These are phyloP conservation scores for Xestia c-nigrum DNA, from an alignment of 2,888 invertebrate species.

Conservation along the genomic window DNA sequence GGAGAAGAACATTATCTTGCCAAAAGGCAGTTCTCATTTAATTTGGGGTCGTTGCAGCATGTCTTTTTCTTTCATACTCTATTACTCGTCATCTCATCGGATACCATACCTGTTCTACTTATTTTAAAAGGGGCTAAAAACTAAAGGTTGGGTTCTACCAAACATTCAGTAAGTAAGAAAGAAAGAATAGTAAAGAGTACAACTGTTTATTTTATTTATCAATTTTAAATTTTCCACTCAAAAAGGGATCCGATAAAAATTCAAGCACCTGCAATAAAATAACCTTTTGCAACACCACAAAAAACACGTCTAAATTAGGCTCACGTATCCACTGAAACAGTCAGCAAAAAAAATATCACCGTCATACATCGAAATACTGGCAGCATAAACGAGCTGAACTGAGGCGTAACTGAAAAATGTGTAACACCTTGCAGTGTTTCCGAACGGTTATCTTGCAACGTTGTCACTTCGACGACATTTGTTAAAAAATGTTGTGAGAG, in stretches of 20 bases:
- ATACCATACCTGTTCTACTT: no score
- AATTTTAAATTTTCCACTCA: background rate
- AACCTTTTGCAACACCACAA: slow-evolving; percentile 29
- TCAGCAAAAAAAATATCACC: slow-evolving; percentile 78
- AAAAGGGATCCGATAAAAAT: background rate
- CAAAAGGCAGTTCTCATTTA: no score
- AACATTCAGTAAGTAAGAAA: no score
- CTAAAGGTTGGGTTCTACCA: no score
- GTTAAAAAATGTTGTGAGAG: slow-evolving; percentile 63
- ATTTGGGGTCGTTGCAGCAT: no score
- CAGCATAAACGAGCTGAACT: slow-evolving; percentile 77
- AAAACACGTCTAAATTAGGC: slow-evolving; percentile 45
- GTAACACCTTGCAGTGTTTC: slow-evolving; percentile 82
- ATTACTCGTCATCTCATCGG: no score
- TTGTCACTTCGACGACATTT: slow-evolving; percentile 70
- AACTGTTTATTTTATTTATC: no score
- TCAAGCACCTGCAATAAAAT: slow-evolving; percentile 7
- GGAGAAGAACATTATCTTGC: no score
- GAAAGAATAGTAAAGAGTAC: no score
- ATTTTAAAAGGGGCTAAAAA: no score
- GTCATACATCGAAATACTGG: slow-evolving; percentile 77
- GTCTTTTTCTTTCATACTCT: no score
- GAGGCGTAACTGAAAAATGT: slow-evolving; percentile 84
- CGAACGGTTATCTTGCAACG: slow-evolving; percentile 75
- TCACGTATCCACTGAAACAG: slow-evolving; percentile 68